Conservation (phyloP, 2,797 vertebrate species). For the Coendou prehensilis region DNA sequence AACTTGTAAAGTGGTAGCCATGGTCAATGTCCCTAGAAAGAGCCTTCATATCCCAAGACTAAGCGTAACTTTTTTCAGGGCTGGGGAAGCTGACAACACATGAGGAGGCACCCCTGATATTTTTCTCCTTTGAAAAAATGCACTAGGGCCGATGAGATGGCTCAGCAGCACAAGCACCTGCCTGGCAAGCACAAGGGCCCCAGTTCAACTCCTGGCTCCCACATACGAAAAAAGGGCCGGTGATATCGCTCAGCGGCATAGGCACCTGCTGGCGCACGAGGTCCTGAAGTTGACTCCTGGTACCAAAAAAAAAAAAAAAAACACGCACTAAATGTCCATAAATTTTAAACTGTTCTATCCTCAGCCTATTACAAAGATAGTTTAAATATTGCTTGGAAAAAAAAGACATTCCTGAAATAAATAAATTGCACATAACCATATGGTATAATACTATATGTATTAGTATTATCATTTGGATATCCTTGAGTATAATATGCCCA, state of each 20-base stretch:
- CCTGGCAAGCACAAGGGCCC: too few species aligned
- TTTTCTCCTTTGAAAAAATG: slow-evolving; percentile 46
- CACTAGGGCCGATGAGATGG: too few species aligned
- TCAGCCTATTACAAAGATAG: not conserved
- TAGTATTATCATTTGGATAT: slow-evolving; percentile 4
- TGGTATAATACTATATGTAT: not conserved
- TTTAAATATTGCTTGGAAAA: not conserved
- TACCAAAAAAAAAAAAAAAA: not conserved
- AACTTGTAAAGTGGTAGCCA: not conserved
- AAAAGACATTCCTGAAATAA: not conserved
- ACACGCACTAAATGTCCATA: not conserved
- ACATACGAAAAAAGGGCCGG: too few species aligned
- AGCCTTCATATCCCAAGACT: slow-evolving; percentile 49
- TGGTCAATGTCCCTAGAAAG: slow-evolving; percentile 43
- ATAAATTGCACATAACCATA: not conserved
- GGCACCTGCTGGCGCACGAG: too few species aligned
- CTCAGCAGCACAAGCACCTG: too few species aligned
- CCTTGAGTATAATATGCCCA: not conserved
- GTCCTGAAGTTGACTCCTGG: too few species aligned
- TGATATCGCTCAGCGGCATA: too few species aligned
- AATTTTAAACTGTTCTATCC: slow-evolving; percentile 24
- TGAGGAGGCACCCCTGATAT: not conserved
- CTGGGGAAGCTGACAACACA: not conserved
- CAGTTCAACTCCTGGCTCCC: too few species aligned
- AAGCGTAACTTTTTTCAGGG: slow-evolving; percentile 25